Percentiles rank a stretch among this genome's conserved stretches.
Conservation (phyloP, 2,888 invertebrate species). For the Tinea pellionella region DNA sequence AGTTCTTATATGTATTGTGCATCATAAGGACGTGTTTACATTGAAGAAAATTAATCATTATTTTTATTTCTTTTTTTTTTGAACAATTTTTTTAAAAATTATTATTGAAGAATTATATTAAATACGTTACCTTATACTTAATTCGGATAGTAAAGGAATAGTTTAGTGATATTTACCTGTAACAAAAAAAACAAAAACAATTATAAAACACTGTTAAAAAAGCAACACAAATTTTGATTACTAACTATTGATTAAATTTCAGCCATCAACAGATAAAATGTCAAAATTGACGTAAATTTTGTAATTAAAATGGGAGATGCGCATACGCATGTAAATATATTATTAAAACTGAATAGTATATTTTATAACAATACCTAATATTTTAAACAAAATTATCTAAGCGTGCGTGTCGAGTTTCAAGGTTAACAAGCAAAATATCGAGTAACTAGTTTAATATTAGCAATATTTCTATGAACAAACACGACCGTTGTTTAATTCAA, state of each 20-base stretch:
- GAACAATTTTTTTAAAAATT: not conserved
- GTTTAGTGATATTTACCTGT: not conserved
- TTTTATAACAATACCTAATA: not conserved
- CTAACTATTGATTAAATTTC: too few relatives aligned
- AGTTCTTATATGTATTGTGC: constrained; percentile 41
- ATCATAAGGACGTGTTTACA: constrained; percentile 55
- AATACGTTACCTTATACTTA: not conserved
- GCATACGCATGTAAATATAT: too few relatives aligned
- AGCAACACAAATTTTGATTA: too few relatives aligned
- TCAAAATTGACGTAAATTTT: too few relatives aligned
- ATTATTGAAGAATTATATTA: not conserved
- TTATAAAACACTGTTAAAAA: too few relatives aligned
- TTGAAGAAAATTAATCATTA: constrained; percentile 19
- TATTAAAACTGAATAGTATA: not conserved
- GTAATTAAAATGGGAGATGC: too few relatives aligned
- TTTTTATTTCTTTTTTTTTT: constrained; percentile 19
- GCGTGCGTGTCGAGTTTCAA: constrained; percentile 3
- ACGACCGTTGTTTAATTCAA: too few relatives aligned
- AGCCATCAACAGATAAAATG: too few relatives aligned
- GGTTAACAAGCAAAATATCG: not conserved
- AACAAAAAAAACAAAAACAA: not conserved
- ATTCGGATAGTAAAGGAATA: not conserved
- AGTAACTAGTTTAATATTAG: not conserved
- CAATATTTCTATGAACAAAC: not conserved
- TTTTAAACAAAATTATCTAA: not conserved